Evolutionary conservation across 2,888 invertebrate genomes (phyloP).

Genomic region (Raillietiella orientalis): DNA sequence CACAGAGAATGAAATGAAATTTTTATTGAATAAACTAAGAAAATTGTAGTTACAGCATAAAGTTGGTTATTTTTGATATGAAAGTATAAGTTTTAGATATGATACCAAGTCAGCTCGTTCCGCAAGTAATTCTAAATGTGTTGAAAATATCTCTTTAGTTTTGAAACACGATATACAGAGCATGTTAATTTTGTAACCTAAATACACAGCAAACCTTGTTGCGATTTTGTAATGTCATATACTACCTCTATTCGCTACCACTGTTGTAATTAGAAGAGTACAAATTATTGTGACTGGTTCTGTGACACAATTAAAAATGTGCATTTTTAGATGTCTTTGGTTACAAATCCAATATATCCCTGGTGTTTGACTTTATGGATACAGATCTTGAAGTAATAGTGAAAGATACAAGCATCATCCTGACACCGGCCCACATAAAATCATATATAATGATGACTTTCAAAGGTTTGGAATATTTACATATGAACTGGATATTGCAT

Average conservation of each 20-base stretch:
- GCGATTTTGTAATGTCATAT: neutral
- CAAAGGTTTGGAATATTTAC: constrained; percentile 74
- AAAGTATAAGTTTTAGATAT: no score
- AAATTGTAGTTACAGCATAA: no score
- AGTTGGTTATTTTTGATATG: no score
- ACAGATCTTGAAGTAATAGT: constrained; percentile 87
- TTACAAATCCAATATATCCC: constrained; percentile 85
- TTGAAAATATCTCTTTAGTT: no score
- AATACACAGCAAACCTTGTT: no score
- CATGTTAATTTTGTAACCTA: no score
- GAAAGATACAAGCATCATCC: constrained; percentile 53
- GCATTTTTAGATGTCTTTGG: constrained; percentile 63
- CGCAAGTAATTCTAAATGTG: no score
- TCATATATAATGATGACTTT: constrained; percentile 82
- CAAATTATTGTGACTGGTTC: neutral
- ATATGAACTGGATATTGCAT: constrained; percentile 83
- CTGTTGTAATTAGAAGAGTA: neutral
- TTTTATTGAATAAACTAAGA: no score
- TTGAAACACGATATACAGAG: no score
- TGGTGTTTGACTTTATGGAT: constrained; percentile 99
- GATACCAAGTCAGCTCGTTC: no score
- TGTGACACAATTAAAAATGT: no score
- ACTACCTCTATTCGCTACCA: constrained; percentile 1
- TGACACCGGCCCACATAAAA: constrained; percentile 75
- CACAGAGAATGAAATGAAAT: no score